Conservation (phyloP, 2,797 vertebrate species). For the Psittacula echo region DNA sequence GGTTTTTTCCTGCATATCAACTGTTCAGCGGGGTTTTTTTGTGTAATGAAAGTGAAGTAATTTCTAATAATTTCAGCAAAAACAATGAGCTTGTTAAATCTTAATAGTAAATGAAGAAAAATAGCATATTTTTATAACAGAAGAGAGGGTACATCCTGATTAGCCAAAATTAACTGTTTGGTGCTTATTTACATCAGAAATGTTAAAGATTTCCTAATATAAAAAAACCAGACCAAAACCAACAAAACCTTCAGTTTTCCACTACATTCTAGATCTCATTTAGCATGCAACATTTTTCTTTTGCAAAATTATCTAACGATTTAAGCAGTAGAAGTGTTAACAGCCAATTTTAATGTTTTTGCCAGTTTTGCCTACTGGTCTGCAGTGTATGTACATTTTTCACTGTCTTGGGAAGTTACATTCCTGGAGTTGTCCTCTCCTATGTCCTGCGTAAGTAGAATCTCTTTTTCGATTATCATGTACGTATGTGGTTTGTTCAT, state of each 20-base stretch:
- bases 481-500: neutral
- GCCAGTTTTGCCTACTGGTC: constrained; percentile 94
- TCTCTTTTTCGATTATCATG: neutral
- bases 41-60: neutral
- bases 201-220: neutral
- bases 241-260: neutral
- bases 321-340: constrained; percentile 18
- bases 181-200: neutral
- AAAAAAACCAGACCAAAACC: neutral
- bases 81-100: neutral
- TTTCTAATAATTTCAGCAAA: neutral
- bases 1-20: neutral
- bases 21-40: neutral
- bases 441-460: constrained; percentile 89
- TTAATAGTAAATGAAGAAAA: neutral
- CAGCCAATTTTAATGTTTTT: constrained; percentile 40
- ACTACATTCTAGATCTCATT: neutral
- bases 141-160: neutral
- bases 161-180: neutral
- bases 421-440: constrained; percentile 95
- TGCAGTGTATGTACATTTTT: constrained; percentile 97
- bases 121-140: neutral
- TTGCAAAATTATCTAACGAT: neutral
- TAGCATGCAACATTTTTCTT: neutral
- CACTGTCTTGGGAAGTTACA: constrained; percentile 93